Evolutionary conservation across 2,888 invertebrate genomes (phyloP), one percentile per base, ranked within the genome.

Genomic region (Gymnosoma rotundatum): DNA sequence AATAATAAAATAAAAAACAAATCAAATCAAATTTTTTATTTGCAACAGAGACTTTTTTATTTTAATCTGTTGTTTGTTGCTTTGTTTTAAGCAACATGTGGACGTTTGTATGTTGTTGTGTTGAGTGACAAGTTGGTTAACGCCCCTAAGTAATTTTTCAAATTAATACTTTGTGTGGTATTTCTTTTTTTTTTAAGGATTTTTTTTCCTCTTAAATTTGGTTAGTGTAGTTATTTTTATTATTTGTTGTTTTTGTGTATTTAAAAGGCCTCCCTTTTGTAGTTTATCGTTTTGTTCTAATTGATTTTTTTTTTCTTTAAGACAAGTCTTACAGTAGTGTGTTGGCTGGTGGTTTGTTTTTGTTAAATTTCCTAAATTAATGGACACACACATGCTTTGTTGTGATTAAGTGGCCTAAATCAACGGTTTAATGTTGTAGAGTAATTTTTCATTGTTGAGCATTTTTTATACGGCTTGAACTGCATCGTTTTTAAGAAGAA

Each of bases 71-170:
- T 1, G 58, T 78, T 66, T 61, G 52, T 69, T 67, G 64, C 32
- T 32, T 32, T 32, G 8, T 32, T 32, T 32, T 45, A 36, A 66
- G 18, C 21, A 76, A 21, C 52, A 70, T 75, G 64, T 76, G 54
- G 58, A 66, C 48, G 60, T 69, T 60, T 67, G 61, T 70, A 75
- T 81, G 81, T 75, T 81, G 81, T 75, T 81, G 81, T 64, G 81
- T 64, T 87, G 87, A 87, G 87, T 87, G 87, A 87, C 87, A 87
- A 87, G 85, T 86, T 83, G 87, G 87, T 87, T 76, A 67, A 86
- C 87, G 87, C 87, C 87, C 86, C 84, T 86, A 79, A 86, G 87
- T 87, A 86, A 87, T 87, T 87, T 87, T 87, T 87, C 87, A 87
- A 83, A 87, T 87, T 76, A 86, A 87, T 87, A 86, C 87, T 86